Evolutionary conservation across 2,113 vertebrate genomes (phyloP).

Genomic region (Uria aalge): DNA sequence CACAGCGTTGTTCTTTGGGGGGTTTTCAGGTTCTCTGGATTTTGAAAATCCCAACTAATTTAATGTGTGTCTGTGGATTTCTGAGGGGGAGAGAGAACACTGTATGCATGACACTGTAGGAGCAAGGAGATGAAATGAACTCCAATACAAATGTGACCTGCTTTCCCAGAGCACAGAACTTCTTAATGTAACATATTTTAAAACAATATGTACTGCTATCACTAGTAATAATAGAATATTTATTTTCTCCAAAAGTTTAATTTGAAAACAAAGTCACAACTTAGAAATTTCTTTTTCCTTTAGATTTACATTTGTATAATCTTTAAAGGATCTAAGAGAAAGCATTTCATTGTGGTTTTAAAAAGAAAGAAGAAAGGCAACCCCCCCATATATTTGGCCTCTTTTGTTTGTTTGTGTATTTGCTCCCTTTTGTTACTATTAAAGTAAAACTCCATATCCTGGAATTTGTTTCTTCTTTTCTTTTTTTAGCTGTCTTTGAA

Average conservation of each 20-base stretch:
- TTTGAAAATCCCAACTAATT: background rate
- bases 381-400: background rate
- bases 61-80: background rate
- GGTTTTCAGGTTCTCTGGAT: background rate
- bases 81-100: background rate
- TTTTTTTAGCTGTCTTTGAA: constrained; percentile 43
- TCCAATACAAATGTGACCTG: background rate
- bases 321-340: background rate
- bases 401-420: constrained; percentile 26
- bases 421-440: constrained; percentile 1
- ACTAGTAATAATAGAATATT: background rate
- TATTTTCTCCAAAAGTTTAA: background rate
- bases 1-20: background rate
- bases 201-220: background rate
- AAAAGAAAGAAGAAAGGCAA: background rate
- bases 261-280: background rate
- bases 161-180: background rate
- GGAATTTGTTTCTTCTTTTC: constrained; percentile 11
- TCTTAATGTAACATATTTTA: background rate
- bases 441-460: background rate
- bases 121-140: background rate
- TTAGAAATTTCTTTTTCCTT: background rate
- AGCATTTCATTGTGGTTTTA: background rate
- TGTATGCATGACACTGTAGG: background rate
- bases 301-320: background rate